phyloP scores from a whole-genome alignment of 2,797 vertebrate genomes.

The Novumbra hubbsi region DNA sequence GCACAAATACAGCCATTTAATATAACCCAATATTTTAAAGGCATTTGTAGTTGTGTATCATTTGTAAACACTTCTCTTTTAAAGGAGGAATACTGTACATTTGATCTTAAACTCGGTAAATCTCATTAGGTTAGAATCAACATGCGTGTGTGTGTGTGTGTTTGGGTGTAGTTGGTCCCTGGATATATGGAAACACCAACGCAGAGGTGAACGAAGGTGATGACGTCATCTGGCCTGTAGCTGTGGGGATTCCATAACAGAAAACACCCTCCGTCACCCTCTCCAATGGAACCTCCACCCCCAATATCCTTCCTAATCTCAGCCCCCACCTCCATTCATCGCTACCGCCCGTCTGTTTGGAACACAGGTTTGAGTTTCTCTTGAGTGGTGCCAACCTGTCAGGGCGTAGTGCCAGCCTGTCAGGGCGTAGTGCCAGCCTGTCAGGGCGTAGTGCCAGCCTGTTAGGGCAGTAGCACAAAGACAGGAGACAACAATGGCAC shows the following conservation, averaged over 20 bases:
- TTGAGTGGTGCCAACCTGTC: slow-evolving; percentile 25
- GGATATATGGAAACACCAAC: slow-evolving; percentile 65
- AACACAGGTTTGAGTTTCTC: slow-evolving; percentile 1
- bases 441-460: slow-evolving; percentile 30
- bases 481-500: slow-evolving; percentile 32
- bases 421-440: slow-evolving; percentile 31
- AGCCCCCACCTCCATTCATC: slow-evolving; percentile 10
- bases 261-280: slow-evolving; percentile 36
- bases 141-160: not conserved
- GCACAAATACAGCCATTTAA: not conserved
- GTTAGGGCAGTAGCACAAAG: slow-evolving; percentile 30
- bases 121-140: not conserved
- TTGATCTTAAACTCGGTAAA: not conserved
- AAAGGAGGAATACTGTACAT: not conserved
- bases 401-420: slow-evolving; percentile 31
- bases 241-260: slow-evolving; percentile 70
- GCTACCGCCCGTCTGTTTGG: slow-evolving; percentile 21
- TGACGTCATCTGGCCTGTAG: slow-evolving; percentile 63
- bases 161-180: slow-evolving; percentile 58
- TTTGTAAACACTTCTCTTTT: not conserved
- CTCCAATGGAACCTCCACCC: slow-evolving; percentile 31
- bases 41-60: too few species aligned
- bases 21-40: not conserved
- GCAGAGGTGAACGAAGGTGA: slow-evolving; percentile 60
- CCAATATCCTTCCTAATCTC: slow-evolving; percentile 10